Conservation (phyloP, 2,888 invertebrate genomes). For the Spisula solida region DNA sequence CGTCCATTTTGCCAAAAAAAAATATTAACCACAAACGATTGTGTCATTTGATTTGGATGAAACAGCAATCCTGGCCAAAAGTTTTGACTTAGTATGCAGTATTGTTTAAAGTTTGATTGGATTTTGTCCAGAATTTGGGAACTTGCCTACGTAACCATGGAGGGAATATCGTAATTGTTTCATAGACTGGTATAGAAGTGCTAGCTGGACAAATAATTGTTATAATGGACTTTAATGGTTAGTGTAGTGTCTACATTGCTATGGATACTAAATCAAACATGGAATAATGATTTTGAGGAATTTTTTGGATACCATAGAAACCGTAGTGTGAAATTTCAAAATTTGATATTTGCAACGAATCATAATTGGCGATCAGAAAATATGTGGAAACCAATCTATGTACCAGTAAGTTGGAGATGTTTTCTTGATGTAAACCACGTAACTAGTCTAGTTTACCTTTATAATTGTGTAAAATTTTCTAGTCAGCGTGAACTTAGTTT, state of each 20-base stretch:
- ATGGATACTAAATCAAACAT: constrained; percentile 46
- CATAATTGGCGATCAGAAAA: constrained; percentile 34
- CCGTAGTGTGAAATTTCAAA: constrained; percentile 28
- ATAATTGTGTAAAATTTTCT: background rate
- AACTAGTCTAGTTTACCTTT: background rate
- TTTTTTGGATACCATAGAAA: constrained; percentile 43
- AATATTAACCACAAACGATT: background rate
- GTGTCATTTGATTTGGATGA: constrained; percentile 26
- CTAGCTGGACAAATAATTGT: background rate
- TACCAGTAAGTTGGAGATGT: constrained; percentile 61
- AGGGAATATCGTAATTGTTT: background rate
- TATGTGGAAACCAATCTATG: constrained; percentile 68
- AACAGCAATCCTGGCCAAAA: constrained; percentile 37
- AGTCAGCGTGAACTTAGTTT: background rate
- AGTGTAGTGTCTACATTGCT: constrained; percentile 52
- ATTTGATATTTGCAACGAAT: constrained; percentile 30
- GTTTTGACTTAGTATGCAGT: constrained; percentile 43
- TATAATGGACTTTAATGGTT: constrained; percentile 48
- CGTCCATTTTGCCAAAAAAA: background rate
- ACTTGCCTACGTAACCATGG: constrained; percentile 55
- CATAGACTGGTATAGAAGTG: background rate
- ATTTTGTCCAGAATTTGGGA: constrained; percentile 57
- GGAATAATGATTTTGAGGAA: constrained; percentile 55
- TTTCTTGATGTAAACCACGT: background rate
- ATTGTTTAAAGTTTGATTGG: constrained; percentile 53